Evolutionary conservation across 2,888 invertebrate species (phyloP).

Genomic region (Eremobia ochroleuca): DNA sequence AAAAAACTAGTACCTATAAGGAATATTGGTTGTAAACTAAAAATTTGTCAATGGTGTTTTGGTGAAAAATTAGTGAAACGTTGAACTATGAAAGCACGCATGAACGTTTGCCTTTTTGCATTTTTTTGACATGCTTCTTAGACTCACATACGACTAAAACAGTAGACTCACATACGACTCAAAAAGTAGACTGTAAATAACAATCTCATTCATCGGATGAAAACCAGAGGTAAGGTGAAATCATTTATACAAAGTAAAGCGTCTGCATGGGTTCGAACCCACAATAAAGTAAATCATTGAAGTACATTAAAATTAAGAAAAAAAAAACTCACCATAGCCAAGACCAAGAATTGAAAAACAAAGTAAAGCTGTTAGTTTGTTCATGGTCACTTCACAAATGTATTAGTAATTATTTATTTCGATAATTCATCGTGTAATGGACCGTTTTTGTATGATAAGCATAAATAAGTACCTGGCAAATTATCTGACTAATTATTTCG

Average conservation of each 20-base stretch:
- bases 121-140: background rate
- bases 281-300: background rate
- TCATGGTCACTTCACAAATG: conserved; percentile 65
- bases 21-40: too few species aligned
- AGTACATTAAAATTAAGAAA: background rate
- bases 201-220: background rate
- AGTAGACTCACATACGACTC: background rate
- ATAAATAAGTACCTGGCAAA: conserved; percentile 39
- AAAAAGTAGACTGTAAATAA: background rate
- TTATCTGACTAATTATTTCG: conserved; percentile 23
- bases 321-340: conserved; percentile 65
- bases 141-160: background rate
- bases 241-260: background rate
- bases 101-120: background rate
- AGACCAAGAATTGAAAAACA: conserved; percentile 59
- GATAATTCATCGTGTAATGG: conserved; percentile 14
- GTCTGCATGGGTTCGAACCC: background rate
- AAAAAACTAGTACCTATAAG: too few species aligned
- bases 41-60: too few species aligned
- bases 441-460: conserved; percentile 28
- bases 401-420: conserved; percentile 18
- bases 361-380: conserved; percentile 64
- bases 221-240: background rate
- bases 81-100: background rate
- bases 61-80: too few species aligned